Base-by-base conservation (phyloP, 2,797 vertebrate genomes). In the Arrhamphus sclerolepis region DNA sequence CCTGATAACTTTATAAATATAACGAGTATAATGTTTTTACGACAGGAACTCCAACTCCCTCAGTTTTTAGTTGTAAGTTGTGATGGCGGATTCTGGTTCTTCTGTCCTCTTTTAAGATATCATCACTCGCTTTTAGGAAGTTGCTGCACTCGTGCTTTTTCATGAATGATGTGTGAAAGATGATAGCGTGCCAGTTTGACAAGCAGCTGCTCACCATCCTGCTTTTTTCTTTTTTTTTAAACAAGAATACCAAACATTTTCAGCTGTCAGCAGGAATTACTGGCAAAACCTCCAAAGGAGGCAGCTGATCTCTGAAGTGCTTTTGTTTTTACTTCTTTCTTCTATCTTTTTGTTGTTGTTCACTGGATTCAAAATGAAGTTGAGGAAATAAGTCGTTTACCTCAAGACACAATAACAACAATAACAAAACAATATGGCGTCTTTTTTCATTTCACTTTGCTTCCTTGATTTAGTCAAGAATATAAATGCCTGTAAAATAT, bases 251-350 rank as follows among this genome's bases (percentile, higher is more conserved):
- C 13, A 38, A 38, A 16, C 34, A 8, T 53, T 24, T 13, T 4
- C 21, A 22, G 20, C 40, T 34, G 11, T 28, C 22, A n/a, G 4
- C 9, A 6, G 7, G 6, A 20, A 39, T 38, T 21, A 34, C 28
- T 46, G 42, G 44, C n/a, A 42, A 26, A 8, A 24, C 4, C 1
- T 28, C n/a, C 19, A 18, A 9, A 47, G 21, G 7, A 26, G 5
- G 11, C 19, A n/a, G 16, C 43, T 38, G 55, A 59, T 44, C 20
- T 59, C 7, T 13, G 18, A 42, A 28, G 20, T 54, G 21, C n/a
- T 29, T 46, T 59, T 17, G 19, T 5, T 13, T 11, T 16, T 5
- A 22, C 24, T 24, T 52, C 5, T n/a, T 41, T 38, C 16, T 22
- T 13, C 7, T n/a, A 2, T 50, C 4, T 17, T 46, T 38, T 14